Percentiles rank a stretch among this genome's conserved stretches.
Evolutionary conservation across 2,888 invertebrate genomes (phyloP).

Genomic region (Agapostemon virescens): DNA sequence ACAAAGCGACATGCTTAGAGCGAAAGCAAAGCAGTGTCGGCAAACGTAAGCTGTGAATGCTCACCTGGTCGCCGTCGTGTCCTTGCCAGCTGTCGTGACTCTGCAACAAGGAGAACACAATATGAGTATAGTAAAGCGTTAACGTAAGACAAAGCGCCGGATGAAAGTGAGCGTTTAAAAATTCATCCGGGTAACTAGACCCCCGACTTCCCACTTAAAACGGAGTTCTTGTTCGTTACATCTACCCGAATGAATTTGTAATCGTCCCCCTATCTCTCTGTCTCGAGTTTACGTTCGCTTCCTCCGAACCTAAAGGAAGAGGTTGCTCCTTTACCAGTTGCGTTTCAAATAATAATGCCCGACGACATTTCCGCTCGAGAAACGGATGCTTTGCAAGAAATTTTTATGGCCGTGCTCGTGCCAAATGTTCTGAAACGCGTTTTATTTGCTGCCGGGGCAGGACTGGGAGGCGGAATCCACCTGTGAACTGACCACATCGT

Average conservation of each 20-base stretch:
- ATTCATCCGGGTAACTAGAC: neutral
- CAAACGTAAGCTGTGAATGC: conserved; percentile 33
- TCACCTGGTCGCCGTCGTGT: conserved; percentile 84
- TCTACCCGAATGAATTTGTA: conserved; percentile 3
- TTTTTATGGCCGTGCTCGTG: conserved; percentile 10
- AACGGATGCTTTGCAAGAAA: neutral
- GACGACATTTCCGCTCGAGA: neutral
- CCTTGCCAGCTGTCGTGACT: conserved; percentile 85
- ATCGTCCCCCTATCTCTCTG: neutral
- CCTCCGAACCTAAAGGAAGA: neutral
- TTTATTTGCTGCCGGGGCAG: conserved; percentile 38
- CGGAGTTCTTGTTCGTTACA: conserved; percentile 9
- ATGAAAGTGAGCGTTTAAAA: neutral
- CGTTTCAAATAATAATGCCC: neutral
- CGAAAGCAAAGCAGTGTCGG: conserved; percentile 45
- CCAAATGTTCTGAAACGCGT: conserved; percentile 45
- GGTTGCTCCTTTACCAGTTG: neutral
- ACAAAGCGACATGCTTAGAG: conserved; percentile 33
- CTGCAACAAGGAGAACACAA: conserved; percentile 80
- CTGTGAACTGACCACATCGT: conserved; percentile 50
- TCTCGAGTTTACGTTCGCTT: neutral
- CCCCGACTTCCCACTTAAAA: neutral
- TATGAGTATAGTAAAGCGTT: conserved; percentile 34
- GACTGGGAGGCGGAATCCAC: conserved; percentile 28
- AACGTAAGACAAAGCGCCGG: neutral